phyloP scores from a whole-genome alignment of 30 jellyfish, hydroid and myxozoan species.

The Aurelia coerulea region DNA sequence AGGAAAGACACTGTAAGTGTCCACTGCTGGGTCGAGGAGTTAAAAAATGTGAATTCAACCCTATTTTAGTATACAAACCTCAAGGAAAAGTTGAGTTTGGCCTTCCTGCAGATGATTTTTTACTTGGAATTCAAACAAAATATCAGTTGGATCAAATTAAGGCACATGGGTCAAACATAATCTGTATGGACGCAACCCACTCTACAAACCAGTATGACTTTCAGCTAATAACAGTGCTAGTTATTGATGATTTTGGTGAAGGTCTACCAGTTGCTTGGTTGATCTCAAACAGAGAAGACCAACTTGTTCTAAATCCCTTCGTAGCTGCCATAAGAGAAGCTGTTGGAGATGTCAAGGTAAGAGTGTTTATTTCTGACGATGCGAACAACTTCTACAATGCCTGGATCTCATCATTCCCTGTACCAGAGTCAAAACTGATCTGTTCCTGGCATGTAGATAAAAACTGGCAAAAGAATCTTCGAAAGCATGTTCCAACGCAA shows the following conservation, averaged over 20 bases:
- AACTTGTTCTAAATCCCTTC: slow-evolving; percentile 15
- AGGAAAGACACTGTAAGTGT: slow-evolving; percentile 1
- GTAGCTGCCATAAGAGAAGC: slow-evolving; percentile 1
- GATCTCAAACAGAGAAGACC: slow-evolving; percentile 17
- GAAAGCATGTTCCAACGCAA: neutral
- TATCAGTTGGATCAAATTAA: neutral
- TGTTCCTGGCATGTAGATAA: slow-evolving; percentile 53
- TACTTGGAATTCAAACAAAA: too few relatives aligned
- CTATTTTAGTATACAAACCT: neutral
- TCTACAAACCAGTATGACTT: slow-evolving; percentile 25
- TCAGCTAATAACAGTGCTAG: slow-evolving; percentile 29
- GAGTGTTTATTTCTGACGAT: slow-evolving; percentile 26
- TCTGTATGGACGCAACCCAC: slow-evolving; percentile 12
- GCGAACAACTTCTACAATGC: slow-evolving; percentile 24
- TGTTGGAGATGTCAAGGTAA: neutral
- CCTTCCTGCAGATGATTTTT: too few relatives aligned
- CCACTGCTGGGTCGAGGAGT: slow-evolving; percentile 13
- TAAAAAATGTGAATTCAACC: neutral
- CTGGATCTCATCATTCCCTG: neutral
- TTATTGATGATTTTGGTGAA: slow-evolving; percentile 10
- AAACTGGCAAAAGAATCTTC: neutral
- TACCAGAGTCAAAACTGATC: neutral
- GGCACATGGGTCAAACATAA: neutral
- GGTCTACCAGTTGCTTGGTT: slow-evolving; percentile 50
- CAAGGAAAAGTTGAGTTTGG: neutral